phyloP scores from a whole-genome alignment of 2,888 invertebrate species.

The Erebia palarica region DNA sequence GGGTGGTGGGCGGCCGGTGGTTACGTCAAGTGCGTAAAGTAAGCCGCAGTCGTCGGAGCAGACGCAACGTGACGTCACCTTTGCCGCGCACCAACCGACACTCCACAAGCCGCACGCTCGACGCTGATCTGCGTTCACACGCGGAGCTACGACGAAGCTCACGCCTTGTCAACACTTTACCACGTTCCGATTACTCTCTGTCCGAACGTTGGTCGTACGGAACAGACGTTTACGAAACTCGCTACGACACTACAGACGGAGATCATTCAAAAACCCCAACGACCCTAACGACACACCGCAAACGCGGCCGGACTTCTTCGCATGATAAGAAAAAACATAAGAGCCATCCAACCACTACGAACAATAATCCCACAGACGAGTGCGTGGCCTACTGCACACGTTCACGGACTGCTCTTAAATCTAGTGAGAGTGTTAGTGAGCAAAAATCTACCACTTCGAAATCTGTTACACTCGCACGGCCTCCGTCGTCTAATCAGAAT shows the following conservation, averaged over 20 bases:
- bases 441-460: conserved; percentile 55
- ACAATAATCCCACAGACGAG: conserved; percentile 60
- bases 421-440: conserved; percentile 73
- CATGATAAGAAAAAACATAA: conserved; percentile 74
- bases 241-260: conserved; percentile 69
- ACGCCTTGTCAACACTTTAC: conserved; percentile 76
- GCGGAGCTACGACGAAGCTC: conserved; percentile 72
- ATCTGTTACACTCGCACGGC: conserved; percentile 48
- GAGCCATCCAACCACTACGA: conserved; percentile 51
- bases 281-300: conserved; percentile 52
- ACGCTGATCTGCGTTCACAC: conserved; percentile 69
- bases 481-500: conserved; percentile 52
- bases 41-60: conserved; percentile 69
- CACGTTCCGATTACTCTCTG: conserved; percentile 80
- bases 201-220: conserved; percentile 83
- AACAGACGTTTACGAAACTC: conserved; percentile 79
- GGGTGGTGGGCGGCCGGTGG: conserved; percentile 82
- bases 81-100: conserved; percentile 66
- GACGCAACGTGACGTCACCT: conserved; percentile 71
- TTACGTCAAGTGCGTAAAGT: conserved; percentile 76
- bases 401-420: conserved; percentile 76
- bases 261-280: conserved; percentile 58
- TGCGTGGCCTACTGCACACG: conserved; percentile 77
- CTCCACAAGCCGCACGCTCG: conserved; percentile 57
- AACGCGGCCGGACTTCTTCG: conserved; percentile 69